A percentile compares a stretch with the other conserved stretches of the same genome.
phyloP scores from a whole-genome alignment of 2,797 vertebrate genomes.

The Gallirallus australis region DNA sequence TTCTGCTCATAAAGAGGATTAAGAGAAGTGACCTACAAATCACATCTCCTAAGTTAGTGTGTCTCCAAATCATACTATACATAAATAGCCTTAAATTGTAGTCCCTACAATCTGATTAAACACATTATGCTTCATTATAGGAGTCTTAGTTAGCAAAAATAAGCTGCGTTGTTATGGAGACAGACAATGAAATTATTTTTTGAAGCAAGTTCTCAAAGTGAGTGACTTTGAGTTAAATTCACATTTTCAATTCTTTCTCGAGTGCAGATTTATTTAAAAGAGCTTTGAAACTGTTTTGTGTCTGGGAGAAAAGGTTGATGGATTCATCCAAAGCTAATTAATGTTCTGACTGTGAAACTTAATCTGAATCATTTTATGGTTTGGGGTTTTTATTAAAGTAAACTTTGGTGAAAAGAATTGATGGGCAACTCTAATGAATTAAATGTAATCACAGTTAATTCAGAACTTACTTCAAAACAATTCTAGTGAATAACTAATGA shows the following conservation, averaged over 20 bases:
- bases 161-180: slow-evolving; percentile 4
- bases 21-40: background rate
- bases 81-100: slow-evolving; percentile 7
- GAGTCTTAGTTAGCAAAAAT: slow-evolving; percentile 16
- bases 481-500: background rate
- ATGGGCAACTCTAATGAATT: background rate
- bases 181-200: slow-evolving; percentile 30
- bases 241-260: background rate
- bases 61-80: background rate
- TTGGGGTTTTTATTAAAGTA: background rate
- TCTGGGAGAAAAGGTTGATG: background rate
- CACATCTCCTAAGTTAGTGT: background rate
- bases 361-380: background rate
- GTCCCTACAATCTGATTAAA: slow-evolving; percentile 22
- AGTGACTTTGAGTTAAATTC: slow-evolving; percentile 20
- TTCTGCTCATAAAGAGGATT: background rate
- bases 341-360: background rate
- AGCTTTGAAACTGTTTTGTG: background rate
- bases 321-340: background rate
- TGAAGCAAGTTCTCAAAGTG: slow-evolving; percentile 20
- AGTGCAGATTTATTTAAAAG: background rate
- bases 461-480: background rate
- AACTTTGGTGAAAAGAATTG: background rate
- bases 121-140: background rate
- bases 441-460: background rate